Conservation (phyloP, 2,797 vertebrate species). For the Gallinago solitaria region DNA sequence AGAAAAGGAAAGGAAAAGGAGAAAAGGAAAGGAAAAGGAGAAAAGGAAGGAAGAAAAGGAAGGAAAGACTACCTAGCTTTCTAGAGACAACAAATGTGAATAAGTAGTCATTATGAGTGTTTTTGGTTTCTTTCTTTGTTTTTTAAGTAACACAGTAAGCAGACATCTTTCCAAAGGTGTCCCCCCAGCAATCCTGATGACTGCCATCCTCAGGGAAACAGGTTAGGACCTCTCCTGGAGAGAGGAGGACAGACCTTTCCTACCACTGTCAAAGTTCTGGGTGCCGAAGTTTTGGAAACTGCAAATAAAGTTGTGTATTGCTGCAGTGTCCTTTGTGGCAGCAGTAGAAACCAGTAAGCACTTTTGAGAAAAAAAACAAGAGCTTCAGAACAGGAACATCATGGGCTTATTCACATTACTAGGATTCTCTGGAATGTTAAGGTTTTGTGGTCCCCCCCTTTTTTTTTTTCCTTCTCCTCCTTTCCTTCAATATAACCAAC, state of each 20-base stretch:
- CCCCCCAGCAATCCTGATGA: not conserved
- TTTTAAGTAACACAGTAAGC: not conserved
- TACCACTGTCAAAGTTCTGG: not conserved
- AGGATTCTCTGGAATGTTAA: not conserved
- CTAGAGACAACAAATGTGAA: not conserved
- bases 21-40: not conserved
- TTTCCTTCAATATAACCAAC: not conserved
- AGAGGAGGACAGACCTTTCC: not conserved
- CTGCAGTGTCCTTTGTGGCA: not conserved
- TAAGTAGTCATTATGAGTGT: not conserved
- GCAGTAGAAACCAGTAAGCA: not conserved
- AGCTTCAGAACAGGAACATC: not conserved
- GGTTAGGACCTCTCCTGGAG: not conserved
- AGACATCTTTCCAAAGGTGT: not conserved
- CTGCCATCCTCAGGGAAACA: not conserved
- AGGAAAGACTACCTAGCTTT: not conserved
- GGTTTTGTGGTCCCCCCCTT: not conserved
- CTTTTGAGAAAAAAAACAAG: not conserved
- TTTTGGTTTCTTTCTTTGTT: not conserved
- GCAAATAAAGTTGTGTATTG: not conserved
- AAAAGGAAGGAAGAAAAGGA: not conserved
- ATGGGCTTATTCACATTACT: not conserved
- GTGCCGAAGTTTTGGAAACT: not conserved
- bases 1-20: not conserved
- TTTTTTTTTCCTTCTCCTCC: fast-evolving